Conservation (phyloP, 2,113 vertebrate genomes). For the Sardina pilchardus region DNA sequence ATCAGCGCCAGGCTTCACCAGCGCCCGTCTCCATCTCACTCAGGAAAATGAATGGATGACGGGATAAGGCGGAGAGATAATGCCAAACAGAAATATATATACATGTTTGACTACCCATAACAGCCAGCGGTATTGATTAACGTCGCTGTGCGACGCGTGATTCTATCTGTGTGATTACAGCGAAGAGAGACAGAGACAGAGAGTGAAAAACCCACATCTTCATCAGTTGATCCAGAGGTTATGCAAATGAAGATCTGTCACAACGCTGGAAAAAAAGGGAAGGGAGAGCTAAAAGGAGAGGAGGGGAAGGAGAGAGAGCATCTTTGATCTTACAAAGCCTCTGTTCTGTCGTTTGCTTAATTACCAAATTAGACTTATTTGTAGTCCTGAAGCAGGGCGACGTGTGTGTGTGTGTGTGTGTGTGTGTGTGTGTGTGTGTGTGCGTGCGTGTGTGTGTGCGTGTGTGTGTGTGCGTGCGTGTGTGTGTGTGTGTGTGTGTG, state of each 20-base stretch:
- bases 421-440: no score
- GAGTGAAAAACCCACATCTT: conserved; percentile 14
- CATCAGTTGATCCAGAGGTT: conserved; percentile 22
- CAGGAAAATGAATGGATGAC: conserved; percentile 42
- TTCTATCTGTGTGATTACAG: conserved; percentile 46
- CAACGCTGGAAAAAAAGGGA: neutral
- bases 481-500: neutral
- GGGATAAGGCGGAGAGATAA: conserved; percentile 39
- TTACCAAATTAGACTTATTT: conserved; percentile 55
- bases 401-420: neutral
- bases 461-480: neutral
- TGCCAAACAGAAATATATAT: conserved; percentile 34
- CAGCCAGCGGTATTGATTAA: conserved; percentile 28
- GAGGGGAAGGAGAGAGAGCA: conserved; percentile 11
- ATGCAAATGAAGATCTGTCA: conserved; percentile 38
- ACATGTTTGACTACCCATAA: conserved; percentile 39
- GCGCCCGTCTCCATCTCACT: conserved; percentile 29
- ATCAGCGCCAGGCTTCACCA: conserved; percentile 9
- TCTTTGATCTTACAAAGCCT: conserved; percentile 54
- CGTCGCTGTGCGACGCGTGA: conserved; percentile 24
- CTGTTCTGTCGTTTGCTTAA: conserved; percentile 58
- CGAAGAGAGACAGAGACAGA: neutral
- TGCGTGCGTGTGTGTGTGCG: conserved; percentile 20
- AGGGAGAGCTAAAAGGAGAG: conserved; percentile 23
- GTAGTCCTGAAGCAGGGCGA: conserved; percentile 4